phyloP scores from a whole-genome alignment of 2,888 invertebrate species.

The Morpho helenor region DNA sequence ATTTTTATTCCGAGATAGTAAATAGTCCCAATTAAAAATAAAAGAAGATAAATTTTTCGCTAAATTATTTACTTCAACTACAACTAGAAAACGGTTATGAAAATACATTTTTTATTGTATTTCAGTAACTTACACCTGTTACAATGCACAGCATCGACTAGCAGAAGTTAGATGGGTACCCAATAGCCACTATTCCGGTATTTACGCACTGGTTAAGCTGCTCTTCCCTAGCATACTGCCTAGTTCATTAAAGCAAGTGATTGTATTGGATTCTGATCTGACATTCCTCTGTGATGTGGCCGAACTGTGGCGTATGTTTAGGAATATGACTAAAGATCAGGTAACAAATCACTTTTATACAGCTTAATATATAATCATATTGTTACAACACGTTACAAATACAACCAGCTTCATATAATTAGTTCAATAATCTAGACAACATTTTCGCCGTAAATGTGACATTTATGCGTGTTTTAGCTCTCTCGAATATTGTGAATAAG shows the following conservation, averaged over 20 bases:
- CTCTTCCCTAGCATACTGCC: conserved; percentile 89
- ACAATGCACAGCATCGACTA: conserved; percentile 51
- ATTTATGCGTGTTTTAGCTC: no score
- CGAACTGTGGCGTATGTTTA: conserved; percentile 88
- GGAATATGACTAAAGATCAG: conserved; percentile 84
- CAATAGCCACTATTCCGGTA: conserved; percentile 94
- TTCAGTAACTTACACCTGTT: conserved; percentile 64
- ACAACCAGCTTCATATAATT: not conserved
- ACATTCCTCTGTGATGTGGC: conserved; percentile 90
- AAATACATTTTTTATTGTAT: conserved; percentile 3
- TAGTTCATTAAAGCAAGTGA: conserved; percentile 81
- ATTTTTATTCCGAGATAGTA: no score
- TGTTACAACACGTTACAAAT: not conserved
- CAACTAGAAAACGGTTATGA: not conserved
- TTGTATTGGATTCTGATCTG: conserved; percentile 92
- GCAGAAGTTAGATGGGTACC: conserved; percentile 90
- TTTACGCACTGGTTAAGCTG: conserved; percentile 91
- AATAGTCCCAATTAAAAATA: no score
- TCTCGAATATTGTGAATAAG: no score
- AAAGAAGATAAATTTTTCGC: no score
- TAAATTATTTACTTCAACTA: no score
- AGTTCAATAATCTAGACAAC: no score
- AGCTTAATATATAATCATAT: no score
- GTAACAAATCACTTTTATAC: conserved; percentile 44
- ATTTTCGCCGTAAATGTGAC: no score